These are phyloP conservation scores for Paramormyrops hopkinsi DNA, from an alignment of 2,797 vertebrate species.

Conservation along the genomic window DNA sequence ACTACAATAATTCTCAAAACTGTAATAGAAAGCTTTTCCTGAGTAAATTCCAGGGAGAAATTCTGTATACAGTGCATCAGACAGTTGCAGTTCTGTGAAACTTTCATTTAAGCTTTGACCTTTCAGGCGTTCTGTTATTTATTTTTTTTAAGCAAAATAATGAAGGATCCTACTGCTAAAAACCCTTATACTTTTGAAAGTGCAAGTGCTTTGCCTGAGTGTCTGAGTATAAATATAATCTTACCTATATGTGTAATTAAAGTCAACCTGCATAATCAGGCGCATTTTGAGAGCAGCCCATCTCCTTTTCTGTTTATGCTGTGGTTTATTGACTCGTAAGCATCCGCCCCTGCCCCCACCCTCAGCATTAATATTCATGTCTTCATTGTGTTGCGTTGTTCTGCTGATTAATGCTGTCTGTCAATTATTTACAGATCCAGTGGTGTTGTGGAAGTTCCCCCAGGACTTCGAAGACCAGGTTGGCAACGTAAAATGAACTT, in stretches of 20 bases:
- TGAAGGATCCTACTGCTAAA: neutral
- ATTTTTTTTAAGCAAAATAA: neutral
- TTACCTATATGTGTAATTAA: conserved; percentile 36
- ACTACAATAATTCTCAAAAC: neutral
- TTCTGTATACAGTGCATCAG: neutral
- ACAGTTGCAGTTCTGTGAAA: neutral
- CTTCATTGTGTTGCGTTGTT: conserved; percentile 77
- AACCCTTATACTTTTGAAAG: neutral
- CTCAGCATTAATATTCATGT: conserved; percentile 89
- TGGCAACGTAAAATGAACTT: conserved; percentile 75
- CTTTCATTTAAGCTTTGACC: neutral
- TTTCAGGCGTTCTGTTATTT: neutral
- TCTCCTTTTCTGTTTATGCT: conserved; percentile 42
- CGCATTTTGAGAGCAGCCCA: conserved; percentile 33
- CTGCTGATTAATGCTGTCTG: conserved; percentile 88
- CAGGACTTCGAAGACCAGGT: conserved; percentile 99
- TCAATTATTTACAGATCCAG: conserved; percentile 98
- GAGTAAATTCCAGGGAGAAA: neutral
- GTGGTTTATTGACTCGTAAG: conserved; percentile 54
- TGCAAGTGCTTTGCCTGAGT: conserved; percentile 7
- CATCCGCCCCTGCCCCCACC: conserved; percentile 68
- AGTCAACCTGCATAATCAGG: conserved; percentile 35
- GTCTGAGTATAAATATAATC: conserved; percentile 31
- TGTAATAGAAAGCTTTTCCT: neutral
- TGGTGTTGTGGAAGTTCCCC: conserved; percentile 98